phyloP scores from a whole-genome alignment of 2,888 invertebrate species.

The Cheilosia pagana region DNA sequence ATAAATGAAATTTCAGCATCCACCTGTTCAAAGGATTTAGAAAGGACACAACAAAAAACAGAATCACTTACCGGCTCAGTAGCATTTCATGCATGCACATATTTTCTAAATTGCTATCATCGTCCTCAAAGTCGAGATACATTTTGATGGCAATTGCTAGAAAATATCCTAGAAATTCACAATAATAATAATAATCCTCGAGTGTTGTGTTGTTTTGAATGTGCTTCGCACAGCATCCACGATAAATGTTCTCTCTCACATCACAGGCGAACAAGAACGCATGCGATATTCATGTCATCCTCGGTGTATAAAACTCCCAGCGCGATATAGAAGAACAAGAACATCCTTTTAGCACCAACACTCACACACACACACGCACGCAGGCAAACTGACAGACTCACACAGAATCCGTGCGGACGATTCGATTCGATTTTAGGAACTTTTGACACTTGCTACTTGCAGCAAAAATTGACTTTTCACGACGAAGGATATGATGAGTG shows the following conservation, averaged over 20 bases:
- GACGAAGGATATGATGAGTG: conserved; percentile 38
- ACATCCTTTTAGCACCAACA: conserved; percentile 42
- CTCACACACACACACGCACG: conserved; percentile 25
- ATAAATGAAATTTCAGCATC: conserved; percentile 1
- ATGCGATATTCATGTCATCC: conserved; percentile 73
- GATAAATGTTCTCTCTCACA: conserved; percentile 54
- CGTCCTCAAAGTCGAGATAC: conserved; percentile 71
- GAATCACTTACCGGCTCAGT: conserved; percentile 70
- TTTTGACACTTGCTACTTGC: conserved; percentile 75
- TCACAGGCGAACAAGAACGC: conserved; percentile 65
- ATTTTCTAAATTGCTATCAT: conserved; percentile 72
- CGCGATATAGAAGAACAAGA: conserved; percentile 44
- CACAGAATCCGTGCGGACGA: conserved; percentile 6
- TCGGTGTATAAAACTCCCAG: conserved; percentile 34
- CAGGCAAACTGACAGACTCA: conserved; percentile 1
- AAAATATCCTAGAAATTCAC: conserved; percentile 45
- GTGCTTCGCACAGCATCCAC: conserved; percentile 44
- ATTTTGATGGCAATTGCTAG: conserved; percentile 56
- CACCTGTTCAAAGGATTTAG: conserved; percentile 45
- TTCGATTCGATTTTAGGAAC: conserved; percentile 56
- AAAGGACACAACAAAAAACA: conserved; percentile 16
- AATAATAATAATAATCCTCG: conserved; percentile 27
- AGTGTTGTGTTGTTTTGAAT: conserved; percentile 35
- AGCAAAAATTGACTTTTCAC: conserved; percentile 74
- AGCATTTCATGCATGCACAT: conserved; percentile 75